A percentile compares a stretch with the other conserved stretches of the same genome.
These are phyloP conservation scores for Sigmodon hispidus DNA, from an alignment of 2,113 vertebrate species.

Conservation along the genomic window DNA sequence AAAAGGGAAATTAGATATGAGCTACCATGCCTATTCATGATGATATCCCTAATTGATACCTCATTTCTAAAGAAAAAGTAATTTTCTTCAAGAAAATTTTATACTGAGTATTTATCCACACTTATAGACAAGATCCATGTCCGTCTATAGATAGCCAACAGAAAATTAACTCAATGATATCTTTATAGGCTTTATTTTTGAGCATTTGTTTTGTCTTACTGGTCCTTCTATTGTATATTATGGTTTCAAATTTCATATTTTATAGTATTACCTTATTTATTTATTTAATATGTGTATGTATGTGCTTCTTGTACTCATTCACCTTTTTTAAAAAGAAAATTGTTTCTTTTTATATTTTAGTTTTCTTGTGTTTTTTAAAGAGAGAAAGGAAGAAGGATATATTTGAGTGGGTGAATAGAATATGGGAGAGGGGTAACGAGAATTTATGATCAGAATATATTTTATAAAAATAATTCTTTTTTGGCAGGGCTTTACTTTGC, in stretches of 20 bases:
- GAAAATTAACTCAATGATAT: neutral
- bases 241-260: neutral
- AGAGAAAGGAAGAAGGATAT: neutral
- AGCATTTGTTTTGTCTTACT: neutral
- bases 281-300: neutral
- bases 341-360: neutral
- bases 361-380: neutral
- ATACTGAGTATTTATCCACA: neutral
- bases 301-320: neutral
- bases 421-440: neutral
- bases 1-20: neutral
- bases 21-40: neutral
- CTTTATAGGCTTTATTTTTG: neutral
- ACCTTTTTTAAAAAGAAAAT: neutral
- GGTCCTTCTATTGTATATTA: neutral
- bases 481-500: neutral
- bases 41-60: neutral
- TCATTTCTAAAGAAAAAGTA: neutral
- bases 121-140: neutral
- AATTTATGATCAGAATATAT: neutral
- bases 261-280: neutral
- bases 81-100: neutral
- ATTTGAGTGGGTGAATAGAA: neutral
- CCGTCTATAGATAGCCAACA: neutral
- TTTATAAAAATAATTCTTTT: no score